phyloP scores from a whole-genome alignment of 2,113 vertebrate genomes.

The Brienomyrus longianalis region DNA sequence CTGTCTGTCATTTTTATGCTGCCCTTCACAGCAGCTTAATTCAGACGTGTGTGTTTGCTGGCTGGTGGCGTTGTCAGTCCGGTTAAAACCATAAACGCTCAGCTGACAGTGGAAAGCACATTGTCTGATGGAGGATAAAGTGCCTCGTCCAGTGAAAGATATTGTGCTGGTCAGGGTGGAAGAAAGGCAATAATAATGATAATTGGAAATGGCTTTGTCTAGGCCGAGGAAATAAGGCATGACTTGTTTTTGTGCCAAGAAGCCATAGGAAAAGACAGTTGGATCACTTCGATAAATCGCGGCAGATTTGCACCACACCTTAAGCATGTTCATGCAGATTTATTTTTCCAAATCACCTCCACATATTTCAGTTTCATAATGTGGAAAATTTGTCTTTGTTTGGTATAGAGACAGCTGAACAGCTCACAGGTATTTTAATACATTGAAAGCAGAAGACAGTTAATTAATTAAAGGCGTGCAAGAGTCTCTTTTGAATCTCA shows the following conservation, averaged over 20 bases:
- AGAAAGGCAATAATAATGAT: slow-evolving; percentile 62
- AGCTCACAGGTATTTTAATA: neutral
- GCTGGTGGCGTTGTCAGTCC: slow-evolving; percentile 53
- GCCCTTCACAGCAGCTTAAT: slow-evolving; percentile 34
- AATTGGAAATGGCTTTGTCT: slow-evolving; percentile 56
- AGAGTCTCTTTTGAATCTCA: neutral
- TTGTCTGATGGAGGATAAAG: slow-evolving; percentile 20
- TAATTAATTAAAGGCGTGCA: neutral
- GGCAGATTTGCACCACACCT: neutral
- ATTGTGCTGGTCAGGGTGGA: slow-evolving; percentile 39
- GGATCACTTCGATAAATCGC: neutral
- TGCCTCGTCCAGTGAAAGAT: slow-evolving; percentile 7
- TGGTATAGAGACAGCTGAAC: neutral
- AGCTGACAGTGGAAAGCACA: slow-evolving; percentile 3
- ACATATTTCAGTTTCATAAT: neutral
- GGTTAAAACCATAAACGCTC: slow-evolving; percentile 24
- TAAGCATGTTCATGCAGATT: neutral
- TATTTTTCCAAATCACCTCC: neutral
- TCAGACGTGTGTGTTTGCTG: slow-evolving; percentile 35
- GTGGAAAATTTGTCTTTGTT: neutral
- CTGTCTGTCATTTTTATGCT: neutral
- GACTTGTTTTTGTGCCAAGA: slow-evolving; percentile 45
- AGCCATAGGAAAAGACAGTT: slow-evolving; percentile 41
- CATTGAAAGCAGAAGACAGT: neutral
- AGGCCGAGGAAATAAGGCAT: slow-evolving; percentile 36